These are phyloP conservation scores for Anoncus sp. DNA, from an alignment of 2,888 invertebrate species.

Conservation along the genomic window DNA sequence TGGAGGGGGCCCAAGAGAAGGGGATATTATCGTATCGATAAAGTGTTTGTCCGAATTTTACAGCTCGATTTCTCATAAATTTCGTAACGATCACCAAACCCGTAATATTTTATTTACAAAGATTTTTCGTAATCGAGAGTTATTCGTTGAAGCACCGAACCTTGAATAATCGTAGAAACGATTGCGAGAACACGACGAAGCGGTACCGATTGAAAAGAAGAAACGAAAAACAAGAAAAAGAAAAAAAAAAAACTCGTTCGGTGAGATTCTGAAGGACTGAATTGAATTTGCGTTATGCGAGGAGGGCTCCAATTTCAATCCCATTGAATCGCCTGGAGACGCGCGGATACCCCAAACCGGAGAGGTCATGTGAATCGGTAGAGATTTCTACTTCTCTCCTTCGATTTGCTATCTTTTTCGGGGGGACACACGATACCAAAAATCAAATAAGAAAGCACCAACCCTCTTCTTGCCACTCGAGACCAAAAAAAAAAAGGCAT, in stretches of 20 bases:
- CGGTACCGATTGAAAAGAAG: not conserved
- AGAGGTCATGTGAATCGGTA: slow-evolving; percentile 40
- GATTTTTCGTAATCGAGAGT: slow-evolving; percentile 11
- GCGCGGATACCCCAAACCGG: not conserved
- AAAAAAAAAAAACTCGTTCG: slow-evolving; percentile 21
- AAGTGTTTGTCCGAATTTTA: not conserved
- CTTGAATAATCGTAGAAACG: slow-evolving; percentile 28
- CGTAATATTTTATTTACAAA: not conserved
- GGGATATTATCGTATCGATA: slow-evolving; percentile 16
- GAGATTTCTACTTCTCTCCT: slow-evolving; percentile 1
- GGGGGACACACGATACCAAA: slow-evolving; percentile 26
- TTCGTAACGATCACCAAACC: slow-evolving; percentile 12
- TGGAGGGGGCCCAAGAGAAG: too few relatives aligned
- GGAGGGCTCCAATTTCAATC: slow-evolving; percentile 53
- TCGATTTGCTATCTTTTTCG: slow-evolving; percentile 24
- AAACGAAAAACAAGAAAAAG: slow-evolving; percentile 12
- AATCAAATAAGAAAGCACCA: slow-evolving; percentile 6
- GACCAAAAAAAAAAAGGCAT: slow-evolving; percentile 3
- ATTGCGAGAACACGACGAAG: slow-evolving; percentile 8
- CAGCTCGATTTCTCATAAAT: slow-evolving; percentile 25
- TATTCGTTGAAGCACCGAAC: slow-evolving; percentile 15
- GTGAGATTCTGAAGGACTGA: slow-evolving; percentile 39
- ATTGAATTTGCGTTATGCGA: slow-evolving; percentile 40
- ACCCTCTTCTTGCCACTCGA: not conserved
- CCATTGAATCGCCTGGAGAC: slow-evolving; percentile 23